phyloP scores from a whole-genome alignment of 1,140 invertebrate species.

The Ladona fulva region DNA sequence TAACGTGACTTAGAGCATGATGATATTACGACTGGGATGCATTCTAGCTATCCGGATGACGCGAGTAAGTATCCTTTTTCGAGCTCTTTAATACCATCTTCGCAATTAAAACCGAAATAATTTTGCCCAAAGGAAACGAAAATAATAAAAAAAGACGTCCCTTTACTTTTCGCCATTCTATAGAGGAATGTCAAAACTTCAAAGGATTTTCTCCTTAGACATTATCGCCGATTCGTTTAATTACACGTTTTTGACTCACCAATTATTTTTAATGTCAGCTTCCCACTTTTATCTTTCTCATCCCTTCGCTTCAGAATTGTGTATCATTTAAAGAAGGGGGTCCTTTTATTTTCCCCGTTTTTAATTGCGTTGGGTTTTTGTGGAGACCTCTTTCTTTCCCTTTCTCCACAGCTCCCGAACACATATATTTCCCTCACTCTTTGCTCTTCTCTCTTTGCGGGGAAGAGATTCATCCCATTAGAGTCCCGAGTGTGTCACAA shows the following conservation, averaged over 20 bases:
- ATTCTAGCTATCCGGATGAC: neutral
- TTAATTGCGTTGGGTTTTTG: neutral
- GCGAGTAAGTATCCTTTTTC: neutral
- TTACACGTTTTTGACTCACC: constrained; percentile 9
- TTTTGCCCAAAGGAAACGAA: neutral
- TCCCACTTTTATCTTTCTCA: neutral
- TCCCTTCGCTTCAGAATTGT: neutral
- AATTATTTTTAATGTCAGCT: neutral
- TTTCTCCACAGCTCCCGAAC: neutral
- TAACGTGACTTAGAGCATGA: too few species aligned
- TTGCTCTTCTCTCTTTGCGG: neutral
- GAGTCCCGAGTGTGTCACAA: neutral
- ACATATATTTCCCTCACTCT: neutral
- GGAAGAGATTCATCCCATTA: neutral
- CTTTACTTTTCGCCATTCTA: neutral
- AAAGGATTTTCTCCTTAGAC: neutral
- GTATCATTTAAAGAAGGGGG: neutral
- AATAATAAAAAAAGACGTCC: neutral
- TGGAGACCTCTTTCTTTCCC: neutral
- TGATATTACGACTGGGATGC: too few species aligned
- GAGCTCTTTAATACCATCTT: neutral
- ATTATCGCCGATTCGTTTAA: constrained; percentile 1
- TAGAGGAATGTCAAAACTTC: neutral
- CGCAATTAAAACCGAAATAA: neutral
- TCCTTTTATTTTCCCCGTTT: constrained; percentile 1